These are phyloP conservation scores for Pasiphila rectangulata DNA, from an alignment of 2,888 invertebrate genomes.

Conservation along the genomic window DNA sequence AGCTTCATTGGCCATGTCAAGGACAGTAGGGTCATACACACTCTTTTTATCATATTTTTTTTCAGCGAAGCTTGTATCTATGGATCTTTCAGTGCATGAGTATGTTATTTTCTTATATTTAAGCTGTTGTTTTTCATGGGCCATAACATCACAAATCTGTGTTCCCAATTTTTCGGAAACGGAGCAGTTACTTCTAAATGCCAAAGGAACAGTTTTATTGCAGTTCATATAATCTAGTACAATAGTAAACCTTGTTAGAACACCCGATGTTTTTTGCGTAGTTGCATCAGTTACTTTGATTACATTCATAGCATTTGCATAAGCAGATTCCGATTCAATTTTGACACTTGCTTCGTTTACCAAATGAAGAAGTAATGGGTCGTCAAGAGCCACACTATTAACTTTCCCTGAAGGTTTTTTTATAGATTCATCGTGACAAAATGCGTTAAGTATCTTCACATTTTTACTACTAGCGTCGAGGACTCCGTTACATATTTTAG, in stretches of 20 bases:
- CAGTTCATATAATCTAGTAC: slow-evolving; percentile 55
- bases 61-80: slow-evolving; percentile 47
- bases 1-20: slow-evolving; percentile 58
- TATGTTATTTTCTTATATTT: slow-evolving; percentile 53
- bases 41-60: slow-evolving; percentile 31
- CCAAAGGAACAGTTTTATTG: slow-evolving; percentile 43
- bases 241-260: slow-evolving; percentile 53
- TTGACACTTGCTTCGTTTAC: slow-evolving; percentile 47
- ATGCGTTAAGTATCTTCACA: slow-evolving; percentile 71
- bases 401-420: slow-evolving; percentile 37
- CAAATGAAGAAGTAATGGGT: slow-evolving; percentile 48
- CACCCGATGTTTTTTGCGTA: slow-evolving; percentile 49
- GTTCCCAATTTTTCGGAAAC: slow-evolving; percentile 47
- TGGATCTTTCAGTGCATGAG: slow-evolving; percentile 49
- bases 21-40: slow-evolving; percentile 44
- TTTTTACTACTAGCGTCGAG: slow-evolving; percentile 61
- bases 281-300: slow-evolving; percentile 52
- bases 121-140: slow-evolving; percentile 49
- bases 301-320: slow-evolving; percentile 47
- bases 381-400: slow-evolving; percentile 44
- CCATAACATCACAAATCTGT: slow-evolving; percentile 55
- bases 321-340: slow-evolving; percentile 52
- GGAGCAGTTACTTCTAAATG: slow-evolving; percentile 49
- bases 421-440: slow-evolving; percentile 65
- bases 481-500: slow-evolving; percentile 79